phyloP scores from a whole-genome alignment of 2,797 vertebrate species.

The Artibeus lituratus region DNA sequence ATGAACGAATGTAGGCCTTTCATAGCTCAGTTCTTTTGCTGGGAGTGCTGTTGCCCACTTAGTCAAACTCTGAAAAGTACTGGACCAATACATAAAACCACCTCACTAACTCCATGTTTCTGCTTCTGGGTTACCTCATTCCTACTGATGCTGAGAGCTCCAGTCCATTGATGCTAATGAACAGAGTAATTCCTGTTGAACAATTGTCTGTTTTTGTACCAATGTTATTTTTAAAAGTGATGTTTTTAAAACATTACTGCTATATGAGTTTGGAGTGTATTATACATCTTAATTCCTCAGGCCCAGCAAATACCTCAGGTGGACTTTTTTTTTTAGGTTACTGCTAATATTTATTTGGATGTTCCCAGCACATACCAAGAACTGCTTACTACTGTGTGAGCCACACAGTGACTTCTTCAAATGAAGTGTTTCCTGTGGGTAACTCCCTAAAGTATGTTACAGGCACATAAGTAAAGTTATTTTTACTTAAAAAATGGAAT shows the following conservation, averaged over 20 bases:
- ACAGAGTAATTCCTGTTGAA: background rate
- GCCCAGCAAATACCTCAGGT: background rate
- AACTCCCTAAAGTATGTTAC: background rate
- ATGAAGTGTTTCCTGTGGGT: background rate
- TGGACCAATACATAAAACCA: background rate
- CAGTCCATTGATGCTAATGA: too few species aligned
- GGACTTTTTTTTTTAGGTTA: background rate
- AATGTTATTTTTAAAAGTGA: background rate
- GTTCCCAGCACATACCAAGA: background rate
- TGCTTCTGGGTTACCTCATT: background rate
- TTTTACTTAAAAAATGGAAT: background rate
- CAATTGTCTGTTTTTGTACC: background rate
- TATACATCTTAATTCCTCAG: background rate
- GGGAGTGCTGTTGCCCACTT: background rate
- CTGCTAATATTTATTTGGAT: background rate
- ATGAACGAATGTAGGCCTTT: background rate
- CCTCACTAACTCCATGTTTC: background rate
- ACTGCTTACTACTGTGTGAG: background rate
- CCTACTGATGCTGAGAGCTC: background rate
- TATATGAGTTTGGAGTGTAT: background rate
- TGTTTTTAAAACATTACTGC: background rate
- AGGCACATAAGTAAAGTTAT: background rate
- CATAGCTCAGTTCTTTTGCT: background rate
- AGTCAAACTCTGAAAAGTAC: background rate
- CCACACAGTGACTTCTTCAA: background rate